Conservation (phyloP, 92 coral and sea anemone species). For the Metridium senile region DNA sequence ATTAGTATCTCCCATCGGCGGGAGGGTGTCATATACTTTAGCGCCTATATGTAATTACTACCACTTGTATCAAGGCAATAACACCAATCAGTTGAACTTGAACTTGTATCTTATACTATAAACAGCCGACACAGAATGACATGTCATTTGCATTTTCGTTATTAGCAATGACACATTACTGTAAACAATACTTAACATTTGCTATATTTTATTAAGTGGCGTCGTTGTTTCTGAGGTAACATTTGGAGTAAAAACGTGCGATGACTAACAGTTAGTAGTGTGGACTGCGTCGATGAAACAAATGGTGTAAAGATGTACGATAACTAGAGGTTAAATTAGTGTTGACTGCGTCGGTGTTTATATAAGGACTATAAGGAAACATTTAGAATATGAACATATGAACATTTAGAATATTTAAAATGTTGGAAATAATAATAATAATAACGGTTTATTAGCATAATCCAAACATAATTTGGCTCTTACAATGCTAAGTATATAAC, state of each 20-base stretch:
- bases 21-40: not conserved
- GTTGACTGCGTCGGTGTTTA: not conserved
- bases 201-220: not conserved
- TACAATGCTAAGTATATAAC: too few relatives aligned
- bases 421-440: too few relatives aligned
- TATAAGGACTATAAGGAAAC: too few relatives aligned
- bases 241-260: not conserved
- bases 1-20: not conserved
- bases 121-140: not conserved
- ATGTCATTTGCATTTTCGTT: not conserved
- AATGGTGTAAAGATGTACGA: not conserved
- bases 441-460: too few relatives aligned
- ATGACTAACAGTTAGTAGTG: not conserved
- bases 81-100: not conserved
- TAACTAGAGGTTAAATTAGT: not conserved
- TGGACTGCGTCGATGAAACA: not conserved
- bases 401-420: too few relatives aligned
- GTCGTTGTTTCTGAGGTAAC: not conserved
- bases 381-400: not conserved
- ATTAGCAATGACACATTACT: not conserved
- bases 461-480: too few relatives aligned
- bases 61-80: not conserved
- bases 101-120: not conserved
- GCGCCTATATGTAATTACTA: not conserved
- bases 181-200: not conserved